These are phyloP conservation scores for Siniperca knerii DNA, from an alignment of 2,113 vertebrate genomes.

Conservation along the genomic window DNA sequence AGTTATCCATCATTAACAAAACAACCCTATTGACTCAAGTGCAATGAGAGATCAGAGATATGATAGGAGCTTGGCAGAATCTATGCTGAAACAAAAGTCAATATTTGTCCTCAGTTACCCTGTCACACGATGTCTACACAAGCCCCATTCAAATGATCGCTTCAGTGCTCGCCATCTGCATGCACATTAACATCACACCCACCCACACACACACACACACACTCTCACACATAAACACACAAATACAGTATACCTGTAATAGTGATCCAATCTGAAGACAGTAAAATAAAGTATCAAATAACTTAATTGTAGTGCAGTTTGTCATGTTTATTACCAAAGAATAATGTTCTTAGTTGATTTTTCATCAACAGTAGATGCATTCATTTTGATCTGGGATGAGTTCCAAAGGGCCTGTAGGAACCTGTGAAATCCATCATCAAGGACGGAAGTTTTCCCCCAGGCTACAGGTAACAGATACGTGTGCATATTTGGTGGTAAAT, in stretches of 20 bases:
- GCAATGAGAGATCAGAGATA: slow-evolving; percentile 42
- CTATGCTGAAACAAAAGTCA: slow-evolving; percentile 56
- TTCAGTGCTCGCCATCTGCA: slow-evolving; percentile 27
- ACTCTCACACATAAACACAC: neutral
- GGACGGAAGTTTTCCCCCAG: neutral
- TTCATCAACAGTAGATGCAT: neutral
- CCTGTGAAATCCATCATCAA: neutral
- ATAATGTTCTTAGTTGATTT: neutral
- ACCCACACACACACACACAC: neutral
- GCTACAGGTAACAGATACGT: neutral
- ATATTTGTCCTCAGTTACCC: slow-evolving; percentile 71
- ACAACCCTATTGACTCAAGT: slow-evolving; percentile 58
- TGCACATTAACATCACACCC: neutral
- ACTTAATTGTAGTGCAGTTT: neutral
- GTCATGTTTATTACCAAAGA: neutral
- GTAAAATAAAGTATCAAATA: neutral
- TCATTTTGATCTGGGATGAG: neutral
- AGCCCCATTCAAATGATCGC: slow-evolving; percentile 39
- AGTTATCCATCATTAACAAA: slow-evolving; percentile 57
- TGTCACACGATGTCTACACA: slow-evolving; percentile 61
- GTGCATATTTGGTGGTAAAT: neutral
- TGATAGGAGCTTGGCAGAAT: slow-evolving; percentile 56
- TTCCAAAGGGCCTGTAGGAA: neutral
- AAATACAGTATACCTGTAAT: neutral
- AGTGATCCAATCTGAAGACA: neutral